phyloP scores from a whole-genome alignment of 2,113 vertebrate genomes.

The Apodemus speciosus region DNA sequence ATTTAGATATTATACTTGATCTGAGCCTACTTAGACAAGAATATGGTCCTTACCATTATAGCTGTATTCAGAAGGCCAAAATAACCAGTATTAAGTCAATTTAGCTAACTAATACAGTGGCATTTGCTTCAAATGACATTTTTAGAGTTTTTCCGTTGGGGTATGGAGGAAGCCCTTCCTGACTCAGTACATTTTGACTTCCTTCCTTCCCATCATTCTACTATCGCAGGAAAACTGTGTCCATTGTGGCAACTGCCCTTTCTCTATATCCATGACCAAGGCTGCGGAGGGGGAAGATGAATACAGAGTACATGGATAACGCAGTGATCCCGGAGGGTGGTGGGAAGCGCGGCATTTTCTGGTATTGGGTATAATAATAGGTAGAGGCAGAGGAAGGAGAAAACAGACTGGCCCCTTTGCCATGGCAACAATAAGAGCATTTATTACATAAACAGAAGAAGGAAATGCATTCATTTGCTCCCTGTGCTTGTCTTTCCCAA shows the following conservation, averaged over 20 bases:
- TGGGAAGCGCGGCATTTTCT: conserved; percentile 52
- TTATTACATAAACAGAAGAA: conserved; percentile 64
- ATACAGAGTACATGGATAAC: background rate
- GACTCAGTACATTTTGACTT: background rate
- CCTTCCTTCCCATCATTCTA: background rate
- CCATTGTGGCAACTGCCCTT: background rate
- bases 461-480: conserved; percentile 37
- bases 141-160: background rate
- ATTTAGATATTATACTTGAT: background rate
- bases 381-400: conserved; percentile 46
- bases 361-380: conserved; percentile 51
- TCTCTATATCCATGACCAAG: background rate
- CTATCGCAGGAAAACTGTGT: background rate
- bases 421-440: conserved; percentile 74
- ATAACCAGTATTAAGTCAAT: background rate
- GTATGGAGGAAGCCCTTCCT: background rate
- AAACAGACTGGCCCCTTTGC: conserved; percentile 59
- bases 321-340: background rate
- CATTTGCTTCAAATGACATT: conserved; percentile 19
- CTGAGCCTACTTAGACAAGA: background rate
- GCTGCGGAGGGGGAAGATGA: background rate
- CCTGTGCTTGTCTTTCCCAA: conserved; percentile 53
- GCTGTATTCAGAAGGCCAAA: background rate
- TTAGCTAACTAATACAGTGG: background rate
- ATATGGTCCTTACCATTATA: no score